Evolutionary conservation across 2,888 invertebrate species (phyloP), one percentile per base, ranked within the genome.

Genomic region (Xanthorhoe designata): DNA sequence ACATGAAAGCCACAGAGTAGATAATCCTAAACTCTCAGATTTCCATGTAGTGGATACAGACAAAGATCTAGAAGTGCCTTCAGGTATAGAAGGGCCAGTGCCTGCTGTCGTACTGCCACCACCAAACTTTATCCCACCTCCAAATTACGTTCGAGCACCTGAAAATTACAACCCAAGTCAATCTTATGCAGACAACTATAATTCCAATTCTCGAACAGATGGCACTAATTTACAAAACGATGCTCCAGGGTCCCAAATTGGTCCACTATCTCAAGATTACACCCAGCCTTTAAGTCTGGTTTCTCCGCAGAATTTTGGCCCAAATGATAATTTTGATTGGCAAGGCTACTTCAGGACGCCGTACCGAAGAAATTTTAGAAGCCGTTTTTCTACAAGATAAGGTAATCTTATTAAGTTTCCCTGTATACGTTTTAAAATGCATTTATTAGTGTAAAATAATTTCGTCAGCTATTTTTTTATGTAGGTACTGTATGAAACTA

Each of bases 11-110:
- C 54, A 61, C 15, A 71, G 65, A 64, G 73, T 87, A 49, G 81
- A 85, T 0, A 89, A 91, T 72, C 89, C 90, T 0, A 81, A 70
- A 8, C 72, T 91, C 49, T 70, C 83, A 0, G 75, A 81, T 66
- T 94, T 92, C 56, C 93, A 94, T 59, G 84, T 94, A 1, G 88
- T 94, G 69, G 87, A 94, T 68, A 77, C 87, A 0, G 93, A 92
- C 1, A 88, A 83, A 68, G 94, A 94, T 77, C 78, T 94, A 61
- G 94, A 94, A 49, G 88, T 93, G 0, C 94, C 94, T 0, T 74
- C 83, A 0, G 94, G 94, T 0, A 50, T 91, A 0, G 94, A 94
- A 78, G 94, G 94, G 0, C 92, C 92, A 0, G 73, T 89, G 0
- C 91, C 94, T 0, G 78, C 84, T 0, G 72, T 87, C 1, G 87